These are phyloP conservation scores for Monochamus alternatus DNA, from an alignment of 2,888 invertebrate species.

Conservation along the genomic window DNA sequence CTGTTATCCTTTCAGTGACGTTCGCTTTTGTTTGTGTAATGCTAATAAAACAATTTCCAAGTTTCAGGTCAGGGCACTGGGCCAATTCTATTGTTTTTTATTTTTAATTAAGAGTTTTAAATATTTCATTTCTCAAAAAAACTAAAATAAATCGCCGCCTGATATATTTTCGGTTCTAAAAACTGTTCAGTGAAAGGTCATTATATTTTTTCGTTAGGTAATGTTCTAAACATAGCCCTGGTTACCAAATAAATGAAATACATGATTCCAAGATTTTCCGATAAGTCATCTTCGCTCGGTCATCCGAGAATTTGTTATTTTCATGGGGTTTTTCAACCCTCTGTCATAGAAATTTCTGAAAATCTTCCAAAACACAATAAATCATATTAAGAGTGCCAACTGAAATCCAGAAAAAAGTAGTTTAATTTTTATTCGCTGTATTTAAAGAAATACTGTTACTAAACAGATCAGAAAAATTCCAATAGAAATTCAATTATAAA, in stretches of 20 bases:
- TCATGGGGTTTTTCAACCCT: neutral
- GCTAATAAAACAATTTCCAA: neutral
- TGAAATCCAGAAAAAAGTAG: too few species aligned
- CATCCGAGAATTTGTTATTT: neutral
- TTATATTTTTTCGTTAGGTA: slow-evolving; percentile 6
- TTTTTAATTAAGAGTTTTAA: slow-evolving; percentile 26
- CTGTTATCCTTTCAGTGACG: too few species aligned
- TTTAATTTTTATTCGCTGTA: too few species aligned
- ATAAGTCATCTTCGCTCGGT: neutral
- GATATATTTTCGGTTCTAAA: slow-evolving; percentile 1
- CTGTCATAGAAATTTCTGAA: too few species aligned
- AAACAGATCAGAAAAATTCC: too few species aligned
- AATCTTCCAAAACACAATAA: too few species aligned
- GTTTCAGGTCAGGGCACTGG: slow-evolving; percentile 16
- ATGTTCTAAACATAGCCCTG: neutral
- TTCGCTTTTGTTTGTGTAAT: neutral
- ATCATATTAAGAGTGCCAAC: too few species aligned
- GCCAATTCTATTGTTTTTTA: slow-evolving; percentile 16
- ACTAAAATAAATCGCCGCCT: slow-evolving; percentile 9
- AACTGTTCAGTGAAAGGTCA: slow-evolving; percentile 7
- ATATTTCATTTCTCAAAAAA: slow-evolving; percentile 20
- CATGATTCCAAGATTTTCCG: neutral
- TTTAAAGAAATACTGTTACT: too few species aligned
- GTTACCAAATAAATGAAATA: slow-evolving; percentile 3
- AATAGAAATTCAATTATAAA: too few species aligned